Conservation (phyloP, 1,140 invertebrate species). For the Cyphomyrmex costatus region DNA sequence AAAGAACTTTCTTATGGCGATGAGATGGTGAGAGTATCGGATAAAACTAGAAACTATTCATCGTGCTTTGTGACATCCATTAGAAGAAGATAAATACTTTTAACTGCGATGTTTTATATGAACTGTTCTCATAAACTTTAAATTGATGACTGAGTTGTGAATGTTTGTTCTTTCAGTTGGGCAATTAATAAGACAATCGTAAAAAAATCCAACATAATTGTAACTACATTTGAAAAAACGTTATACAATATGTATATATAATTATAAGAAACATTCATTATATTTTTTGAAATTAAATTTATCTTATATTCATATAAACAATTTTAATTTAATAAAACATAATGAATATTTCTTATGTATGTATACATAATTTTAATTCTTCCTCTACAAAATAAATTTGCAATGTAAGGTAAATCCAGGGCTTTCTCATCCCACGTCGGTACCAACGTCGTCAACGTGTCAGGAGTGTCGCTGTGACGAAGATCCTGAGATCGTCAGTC, state of each 20-base stretch:
- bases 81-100: neutral
- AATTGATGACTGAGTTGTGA: neutral
- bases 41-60: conserved; percentile 9
- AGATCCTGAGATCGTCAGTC: neutral
- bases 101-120: neutral
- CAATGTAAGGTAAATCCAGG: neutral
- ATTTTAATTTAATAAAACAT: too few species aligned
- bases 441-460: conserved; percentile 21
- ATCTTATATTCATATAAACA: too few species aligned
- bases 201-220: neutral
- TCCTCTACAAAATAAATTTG: conserved; percentile 2
- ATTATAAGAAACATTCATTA: too few species aligned
- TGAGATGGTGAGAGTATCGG: neutral
- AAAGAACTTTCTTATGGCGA: neutral
- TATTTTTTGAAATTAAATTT: too few species aligned
- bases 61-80: neutral
- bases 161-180: neutral
- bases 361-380: neutral
- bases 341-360: neutral
- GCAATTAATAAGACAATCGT: neutral
- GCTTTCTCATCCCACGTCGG: conserved; percentile 39
- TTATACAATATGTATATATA: neutral
- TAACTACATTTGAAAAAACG: neutral
- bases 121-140: neutral
- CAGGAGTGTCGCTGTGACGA: neutral